Percentiles rank a stretch among this genome's conserved stretches.
Conservation (phyloP, 2,888 invertebrate species). For the Lucinisca nassula region DNA sequence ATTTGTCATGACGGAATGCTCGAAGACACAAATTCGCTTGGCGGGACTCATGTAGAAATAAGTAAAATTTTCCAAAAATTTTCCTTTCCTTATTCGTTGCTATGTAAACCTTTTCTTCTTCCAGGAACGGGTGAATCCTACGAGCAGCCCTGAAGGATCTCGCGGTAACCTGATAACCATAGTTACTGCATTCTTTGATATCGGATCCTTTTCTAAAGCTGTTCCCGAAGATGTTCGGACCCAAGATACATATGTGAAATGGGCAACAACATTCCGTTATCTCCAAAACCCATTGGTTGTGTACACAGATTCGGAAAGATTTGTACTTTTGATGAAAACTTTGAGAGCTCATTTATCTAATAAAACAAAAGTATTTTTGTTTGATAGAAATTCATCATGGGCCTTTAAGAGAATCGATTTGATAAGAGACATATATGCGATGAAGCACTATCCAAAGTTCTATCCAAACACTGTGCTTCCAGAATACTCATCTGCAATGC, state of each 20-base stretch:
- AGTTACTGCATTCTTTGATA: conserved; percentile 73
- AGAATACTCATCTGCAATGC: conserved; percentile 70
- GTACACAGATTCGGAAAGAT: conserved; percentile 65
- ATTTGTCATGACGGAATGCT: too few species aligned
- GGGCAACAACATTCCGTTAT: conserved; percentile 50
- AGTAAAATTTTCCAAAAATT: too few species aligned
- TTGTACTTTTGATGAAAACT: conserved; percentile 29
- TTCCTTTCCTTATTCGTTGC: too few species aligned
- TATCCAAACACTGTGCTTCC: conserved; percentile 75
- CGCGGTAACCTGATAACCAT: conserved; percentile 46
- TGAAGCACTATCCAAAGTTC: conserved; percentile 70
- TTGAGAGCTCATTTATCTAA: conserved; percentile 37
- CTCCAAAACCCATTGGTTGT: conserved; percentile 65
- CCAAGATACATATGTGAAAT: conserved; percentile 47
- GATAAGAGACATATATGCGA: conserved; percentile 50
- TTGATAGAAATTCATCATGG: too few species aligned
- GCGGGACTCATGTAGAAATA: too few species aligned
- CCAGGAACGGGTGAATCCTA: too few species aligned
- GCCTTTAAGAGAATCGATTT: conserved; percentile 62
- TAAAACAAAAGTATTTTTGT: conserved; percentile 57
- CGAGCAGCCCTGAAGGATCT: too few species aligned
- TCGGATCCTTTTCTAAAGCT: conserved; percentile 70
- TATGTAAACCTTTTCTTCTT: too few species aligned
- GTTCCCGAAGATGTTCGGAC: neutral
- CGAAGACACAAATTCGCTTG: too few species aligned